Percentiles rank a stretch among this genome's conserved stretches.
Evolutionary conservation across 2,888 invertebrate genomes (phyloP).

Genomic region (Brenthis daphne): DNA sequence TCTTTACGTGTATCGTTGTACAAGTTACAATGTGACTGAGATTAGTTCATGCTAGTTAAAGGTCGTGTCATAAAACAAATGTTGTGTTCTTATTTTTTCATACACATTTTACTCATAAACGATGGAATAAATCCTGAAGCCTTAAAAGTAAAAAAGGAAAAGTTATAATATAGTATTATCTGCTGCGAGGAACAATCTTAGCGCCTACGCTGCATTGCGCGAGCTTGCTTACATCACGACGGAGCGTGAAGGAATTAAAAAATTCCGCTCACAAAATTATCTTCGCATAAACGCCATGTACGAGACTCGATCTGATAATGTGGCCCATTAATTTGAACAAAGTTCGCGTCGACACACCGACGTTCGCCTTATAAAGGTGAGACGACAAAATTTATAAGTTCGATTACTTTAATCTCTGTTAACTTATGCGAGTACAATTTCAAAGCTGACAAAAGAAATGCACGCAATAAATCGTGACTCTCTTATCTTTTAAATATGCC

Average conservation of each 20-base stretch:
- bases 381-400: slow-evolving; percentile 83
- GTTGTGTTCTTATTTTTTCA: slow-evolving; percentile 46
- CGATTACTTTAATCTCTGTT: slow-evolving; percentile 82
- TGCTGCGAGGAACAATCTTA: slow-evolving; percentile 39
- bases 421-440: slow-evolving; percentile 83
- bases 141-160: slow-evolving; percentile 25
- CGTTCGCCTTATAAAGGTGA: slow-evolving; percentile 80
- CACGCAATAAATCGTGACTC: slow-evolving; percentile 76
- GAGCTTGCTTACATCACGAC: slow-evolving; percentile 50
- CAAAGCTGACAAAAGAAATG: slow-evolving; percentile 83
- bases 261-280: slow-evolving; percentile 76
- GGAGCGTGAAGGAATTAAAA: slow-evolving; percentile 64
- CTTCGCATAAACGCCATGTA: slow-evolving; percentile 82
- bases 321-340: slow-evolving; percentile 80
- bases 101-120: slow-evolving; percentile 27
- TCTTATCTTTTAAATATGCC: slow-evolving; percentile 76
- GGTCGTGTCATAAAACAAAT: slow-evolving; percentile 34
- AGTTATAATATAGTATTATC: slow-evolving; percentile 31
- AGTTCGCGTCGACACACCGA: slow-evolving; percentile 79
- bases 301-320: slow-evolving; percentile 80
- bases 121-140: slow-evolving; percentile 24
- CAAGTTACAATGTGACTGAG: slow-evolving; percentile 56
- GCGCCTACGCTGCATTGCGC: slow-evolving; percentile 48
- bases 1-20: slow-evolving; percentile 57
- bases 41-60: slow-evolving; percentile 59